Percentiles rank a stretch among this genome's conserved stretches.
Conservation (phyloP, 2,113 vertebrate genomes). For the Piaya cayana region DNA sequence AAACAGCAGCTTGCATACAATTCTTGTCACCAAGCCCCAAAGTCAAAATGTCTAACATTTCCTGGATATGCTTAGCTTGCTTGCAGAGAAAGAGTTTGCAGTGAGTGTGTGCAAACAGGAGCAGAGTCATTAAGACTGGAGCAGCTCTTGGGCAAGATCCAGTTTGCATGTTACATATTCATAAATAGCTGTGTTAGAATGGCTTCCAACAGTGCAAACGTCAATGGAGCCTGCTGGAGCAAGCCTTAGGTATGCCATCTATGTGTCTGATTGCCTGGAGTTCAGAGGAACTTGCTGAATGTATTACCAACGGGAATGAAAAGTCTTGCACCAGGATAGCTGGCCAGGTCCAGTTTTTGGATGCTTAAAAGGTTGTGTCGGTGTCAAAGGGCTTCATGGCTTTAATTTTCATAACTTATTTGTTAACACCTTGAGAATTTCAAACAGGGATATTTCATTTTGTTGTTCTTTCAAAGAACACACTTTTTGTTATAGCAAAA, state of each 20-base stretch:
- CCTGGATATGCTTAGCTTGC: conserved; percentile 45
- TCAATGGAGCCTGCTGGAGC: conserved; percentile 72
- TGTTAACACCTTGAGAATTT: background rate
- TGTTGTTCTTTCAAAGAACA: conserved; percentile 44
- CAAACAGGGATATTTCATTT: background rate
- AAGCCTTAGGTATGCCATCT: conserved; percentile 70
- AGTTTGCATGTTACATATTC: conserved; percentile 66
- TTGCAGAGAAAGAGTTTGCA: background rate
- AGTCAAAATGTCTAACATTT: conserved; percentile 39
- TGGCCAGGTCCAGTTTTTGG: conserved; percentile 25
- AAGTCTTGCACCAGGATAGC: conserved; percentile 29
- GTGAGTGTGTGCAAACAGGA: conserved; percentile 39
- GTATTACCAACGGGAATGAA: conserved; percentile 57
- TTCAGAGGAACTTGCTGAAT: conserved; percentile 65
- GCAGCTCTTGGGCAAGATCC: conserved; percentile 56
- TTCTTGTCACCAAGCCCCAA: conserved; percentile 34
- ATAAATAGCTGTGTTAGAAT: conserved; percentile 58
- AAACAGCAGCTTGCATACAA: conserved; percentile 13
- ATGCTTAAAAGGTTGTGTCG: background rate
- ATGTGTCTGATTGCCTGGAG: conserved; percentile 64
- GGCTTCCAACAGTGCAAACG: conserved; percentile 63
- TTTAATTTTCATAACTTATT: background rate
- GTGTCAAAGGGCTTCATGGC: background rate
- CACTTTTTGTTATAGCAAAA: conserved; percentile 42
- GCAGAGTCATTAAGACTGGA: conserved; percentile 55